These are phyloP conservation scores for Iguana delicatissima DNA, from an alignment of 2,797 vertebrate species.

Conservation along the genomic window DNA sequence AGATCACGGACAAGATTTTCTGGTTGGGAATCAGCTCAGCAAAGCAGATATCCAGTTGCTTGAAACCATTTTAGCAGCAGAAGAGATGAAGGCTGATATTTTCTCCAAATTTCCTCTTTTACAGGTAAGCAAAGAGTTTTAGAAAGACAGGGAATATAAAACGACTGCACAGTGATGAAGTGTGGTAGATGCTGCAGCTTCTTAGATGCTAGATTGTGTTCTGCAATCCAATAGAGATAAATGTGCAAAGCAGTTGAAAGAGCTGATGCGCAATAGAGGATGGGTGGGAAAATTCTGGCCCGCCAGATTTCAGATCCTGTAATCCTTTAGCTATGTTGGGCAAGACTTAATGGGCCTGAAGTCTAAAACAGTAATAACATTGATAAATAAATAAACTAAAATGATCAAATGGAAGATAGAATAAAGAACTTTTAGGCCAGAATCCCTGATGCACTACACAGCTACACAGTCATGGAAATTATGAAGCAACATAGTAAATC, in stretches of 20 bases:
- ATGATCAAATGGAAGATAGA: neutral
- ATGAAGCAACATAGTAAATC: too few relatives aligned
- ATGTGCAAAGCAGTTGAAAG: neutral
- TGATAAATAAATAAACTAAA: neutral
- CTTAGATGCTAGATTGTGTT: neutral
- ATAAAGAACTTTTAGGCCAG: neutral
- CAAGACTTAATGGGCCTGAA: neutral
- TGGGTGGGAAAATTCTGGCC: neutral
- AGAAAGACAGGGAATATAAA: neutral
- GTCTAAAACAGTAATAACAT: neutral
- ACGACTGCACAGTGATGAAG: too few relatives aligned
- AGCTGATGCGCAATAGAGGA: neutral
- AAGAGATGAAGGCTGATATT: constrained; percentile 84
- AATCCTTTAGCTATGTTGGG: neutral
- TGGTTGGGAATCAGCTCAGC: constrained; percentile 88
- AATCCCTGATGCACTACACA: too few relatives aligned
- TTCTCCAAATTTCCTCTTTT: constrained; percentile 82
- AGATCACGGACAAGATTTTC: constrained; percentile 78
- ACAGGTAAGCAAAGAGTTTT: constrained; percentile 77
- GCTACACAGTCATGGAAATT: too few relatives aligned
- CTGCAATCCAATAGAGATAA: neutral
- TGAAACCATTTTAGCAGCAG: constrained; percentile 85
- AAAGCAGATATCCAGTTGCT: constrained; percentile 88
- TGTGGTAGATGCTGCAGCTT: neutral
- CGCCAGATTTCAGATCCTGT: neutral